Base-by-base conservation (phyloP, 2,888 invertebrate species). In the Blastobasis adustella region DNA sequence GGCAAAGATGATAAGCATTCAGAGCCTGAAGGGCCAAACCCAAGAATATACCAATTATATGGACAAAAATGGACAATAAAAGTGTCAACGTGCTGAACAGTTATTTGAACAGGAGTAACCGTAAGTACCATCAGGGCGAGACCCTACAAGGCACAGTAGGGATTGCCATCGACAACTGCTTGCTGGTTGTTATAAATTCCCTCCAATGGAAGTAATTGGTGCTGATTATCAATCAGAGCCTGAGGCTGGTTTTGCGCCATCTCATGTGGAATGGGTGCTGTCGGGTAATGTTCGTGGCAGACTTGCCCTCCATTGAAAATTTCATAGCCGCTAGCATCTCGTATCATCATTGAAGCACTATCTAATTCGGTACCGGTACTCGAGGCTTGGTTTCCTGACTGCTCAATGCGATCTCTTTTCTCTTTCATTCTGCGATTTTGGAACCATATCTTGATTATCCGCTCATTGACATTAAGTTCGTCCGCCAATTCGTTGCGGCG, bases 401-500 rank as follows among this genome's bases (percentile, higher is more conserved):
- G 62, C 50, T 82, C 82, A 4, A 71, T 64, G 43, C 80, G 80
- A 55, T 92, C 92, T 65, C 93, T 93, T 69, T 93, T 93, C 64
- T 83, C 88, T 58, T 93, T 93, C 95, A 95, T 95, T 0, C 95
- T 82, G 0, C 94, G 86, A 69, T 95, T 95, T 67, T 95, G 95
- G 71, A 95, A 96, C 95, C 95, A 95, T 43, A 95, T 94, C 73
- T 95, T 95, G 47, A 96, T 93, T 0, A 76, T 79, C 1, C 79
- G 69, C 53, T 83, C 82, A 49, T 77, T 77, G 10, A 82, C 55
- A 0, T 54, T 57, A 0, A 75, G 59, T 4, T 52, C 44, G 0
- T 65, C 64, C 0, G 73, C 68, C 0, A 96, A 86, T 63, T 94
- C 92, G 23, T 94, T 92, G 7, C 96, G 86, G 5, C 93, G 85